Percentiles rank a stretch among this genome's conserved stretches.
Evolutionary conservation across 2,888 invertebrate species (phyloP).

Genomic region (Watsonalla cultraria): DNA sequence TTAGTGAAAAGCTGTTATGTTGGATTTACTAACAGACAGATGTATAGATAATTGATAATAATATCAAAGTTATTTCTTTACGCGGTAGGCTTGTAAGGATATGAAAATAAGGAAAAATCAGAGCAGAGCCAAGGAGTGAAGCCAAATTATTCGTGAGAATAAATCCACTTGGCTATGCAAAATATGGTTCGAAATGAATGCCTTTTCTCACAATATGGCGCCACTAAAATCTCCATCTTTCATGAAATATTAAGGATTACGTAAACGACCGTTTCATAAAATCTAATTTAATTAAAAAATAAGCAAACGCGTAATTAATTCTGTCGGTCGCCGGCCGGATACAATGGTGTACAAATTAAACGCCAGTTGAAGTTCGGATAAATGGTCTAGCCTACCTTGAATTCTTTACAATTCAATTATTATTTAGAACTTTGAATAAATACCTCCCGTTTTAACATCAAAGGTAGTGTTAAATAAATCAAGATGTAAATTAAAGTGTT

Average conservation of each 20-base stretch:
- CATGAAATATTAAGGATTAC: conserved; percentile 72
- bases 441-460: too few species aligned
- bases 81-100: conserved; percentile 27
- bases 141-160: conserved; percentile 58
- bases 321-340: conserved; percentile 45
- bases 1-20: too few species aligned
- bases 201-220: conserved; percentile 74
- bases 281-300: conserved; percentile 75
- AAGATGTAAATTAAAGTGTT: too few species aligned
- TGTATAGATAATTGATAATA: too few species aligned
- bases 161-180: conserved; percentile 66
- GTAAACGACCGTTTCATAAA: conserved; percentile 58
- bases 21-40: too few species aligned
- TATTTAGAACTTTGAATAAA: conserved; percentile 11
- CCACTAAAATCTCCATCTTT: conserved; percentile 74
- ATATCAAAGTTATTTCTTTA: too few species aligned
- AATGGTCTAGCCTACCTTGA: conserved; percentile 39
- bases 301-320: conserved; percentile 70
- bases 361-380: conserved; percentile 40
- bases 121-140: conserved; percentile 42
- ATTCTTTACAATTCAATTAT: conserved; percentile 43
- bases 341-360: conserved; percentile 65
- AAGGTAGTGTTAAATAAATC: too few species aligned
- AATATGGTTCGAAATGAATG: conserved; percentile 65
- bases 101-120: conserved; percentile 30